These are phyloP conservation scores for Pelosia muscerda DNA, from an alignment of 2,888 invertebrate genomes.

Conservation along the genomic window DNA sequence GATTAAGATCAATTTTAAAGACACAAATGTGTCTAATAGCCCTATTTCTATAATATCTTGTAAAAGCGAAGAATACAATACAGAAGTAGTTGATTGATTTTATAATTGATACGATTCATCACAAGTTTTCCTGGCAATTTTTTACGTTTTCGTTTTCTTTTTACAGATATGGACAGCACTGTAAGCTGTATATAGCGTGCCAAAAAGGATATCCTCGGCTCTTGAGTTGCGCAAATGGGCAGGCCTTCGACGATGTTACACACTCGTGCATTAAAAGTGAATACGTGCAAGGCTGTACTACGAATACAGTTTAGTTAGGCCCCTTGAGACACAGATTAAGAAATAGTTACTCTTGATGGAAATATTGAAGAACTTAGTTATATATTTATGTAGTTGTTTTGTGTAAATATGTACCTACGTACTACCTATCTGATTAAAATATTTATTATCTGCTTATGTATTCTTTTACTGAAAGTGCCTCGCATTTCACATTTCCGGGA, in stretches of 20 bases:
- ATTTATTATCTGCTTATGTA: neutral
- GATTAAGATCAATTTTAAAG: no score
- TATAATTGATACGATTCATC: neutral
- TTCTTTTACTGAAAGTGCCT: neutral
- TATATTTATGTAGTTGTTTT: neutral
- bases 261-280: constrained; percentile 59
- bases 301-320: neutral
- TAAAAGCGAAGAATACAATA: no score
- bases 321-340: no score
- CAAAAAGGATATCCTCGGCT: constrained; percentile 68
- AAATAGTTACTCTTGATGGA: no score
- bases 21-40: no score
- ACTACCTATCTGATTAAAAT: neutral
- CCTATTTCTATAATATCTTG: no score
- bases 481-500: no score
- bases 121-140: neutral
- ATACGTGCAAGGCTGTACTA: constrained; percentile 35
- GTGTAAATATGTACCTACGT: neutral
- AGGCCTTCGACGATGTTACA: constrained; percentile 63
- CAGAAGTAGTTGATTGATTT: neutral
- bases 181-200: constrained; percentile 68
- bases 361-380: neutral
- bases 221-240: constrained; percentile 67
- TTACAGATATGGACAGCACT: constrained; percentile 63
- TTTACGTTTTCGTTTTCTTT: neutral